These are phyloP conservation scores for Cuculus canorus DNA, from an alignment of 2,797 vertebrate genomes.

Conservation along the genomic window DNA sequence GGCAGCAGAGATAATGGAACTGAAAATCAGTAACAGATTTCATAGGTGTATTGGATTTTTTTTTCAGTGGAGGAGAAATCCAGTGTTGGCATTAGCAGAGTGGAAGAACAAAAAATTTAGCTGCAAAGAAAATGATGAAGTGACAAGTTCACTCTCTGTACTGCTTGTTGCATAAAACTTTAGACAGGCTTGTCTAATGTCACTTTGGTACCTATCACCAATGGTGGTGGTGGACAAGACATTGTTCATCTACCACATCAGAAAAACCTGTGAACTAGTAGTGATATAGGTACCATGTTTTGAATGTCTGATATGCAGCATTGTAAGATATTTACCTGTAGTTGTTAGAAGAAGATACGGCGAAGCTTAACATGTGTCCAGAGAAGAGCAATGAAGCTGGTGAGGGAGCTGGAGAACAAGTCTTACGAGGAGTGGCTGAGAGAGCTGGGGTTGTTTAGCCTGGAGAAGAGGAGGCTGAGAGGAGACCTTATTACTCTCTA, in stretches of 20 bases:
- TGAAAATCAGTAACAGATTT: not conserved
- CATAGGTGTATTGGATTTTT: not conserved
- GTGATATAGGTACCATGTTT: not conserved
- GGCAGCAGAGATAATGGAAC: not conserved
- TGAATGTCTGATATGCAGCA: not conserved
- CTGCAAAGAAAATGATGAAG: not conserved
- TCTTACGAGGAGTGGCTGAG: no score
- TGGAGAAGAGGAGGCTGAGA: no score
- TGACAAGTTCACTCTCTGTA: not conserved
- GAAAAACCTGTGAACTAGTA: not conserved
- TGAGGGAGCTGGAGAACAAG: no score
- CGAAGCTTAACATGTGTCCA: not conserved
- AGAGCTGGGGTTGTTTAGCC: no score
- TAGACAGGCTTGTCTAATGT: not conserved
- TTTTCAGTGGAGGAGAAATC: not conserved
- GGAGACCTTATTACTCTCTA: no score
- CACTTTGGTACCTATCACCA: fast-evolving
- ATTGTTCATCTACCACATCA: not conserved
- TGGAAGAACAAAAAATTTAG: not conserved
- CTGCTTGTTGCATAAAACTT: not conserved
- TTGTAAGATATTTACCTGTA: not conserved
- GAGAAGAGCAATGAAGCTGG: no score
- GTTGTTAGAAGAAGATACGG: not conserved
- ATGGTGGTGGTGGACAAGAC: not conserved
- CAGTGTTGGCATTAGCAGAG: not conserved